phyloP scores from a whole-genome alignment of 2,113 vertebrate species.

The Microcebus griseorufus region DNA sequence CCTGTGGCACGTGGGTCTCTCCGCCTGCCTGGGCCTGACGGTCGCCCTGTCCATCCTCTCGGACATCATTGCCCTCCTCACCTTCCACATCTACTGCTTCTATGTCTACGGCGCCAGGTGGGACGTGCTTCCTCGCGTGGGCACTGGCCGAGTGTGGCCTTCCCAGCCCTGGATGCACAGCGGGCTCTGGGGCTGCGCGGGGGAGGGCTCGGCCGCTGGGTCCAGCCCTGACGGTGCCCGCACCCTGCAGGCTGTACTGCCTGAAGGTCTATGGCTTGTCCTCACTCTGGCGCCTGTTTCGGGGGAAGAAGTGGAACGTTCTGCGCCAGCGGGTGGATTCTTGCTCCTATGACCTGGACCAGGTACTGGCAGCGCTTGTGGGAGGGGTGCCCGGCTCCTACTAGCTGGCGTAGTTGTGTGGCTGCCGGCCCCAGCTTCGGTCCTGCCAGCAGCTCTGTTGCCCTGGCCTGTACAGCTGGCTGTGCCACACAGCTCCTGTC shows the following conservation, averaged over 20 bases:
- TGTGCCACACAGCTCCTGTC: too few relatives aligned
- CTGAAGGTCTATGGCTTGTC: constrained; percentile 96
- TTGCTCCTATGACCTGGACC: constrained; percentile 97
- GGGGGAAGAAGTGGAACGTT: constrained; percentile 99
- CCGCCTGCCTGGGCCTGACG: constrained; percentile 93
- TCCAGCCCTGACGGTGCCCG: background rate
- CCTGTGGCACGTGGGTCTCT: constrained; percentile 96
- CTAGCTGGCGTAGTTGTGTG: rapidly evolving
- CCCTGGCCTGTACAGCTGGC: background rate
- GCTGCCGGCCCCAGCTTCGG: too few relatives aligned
- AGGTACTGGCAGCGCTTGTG: constrained; percentile 84
- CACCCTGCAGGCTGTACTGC: constrained; percentile 91
- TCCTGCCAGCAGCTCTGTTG: too few relatives aligned
- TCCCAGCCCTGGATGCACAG: too few relatives aligned
- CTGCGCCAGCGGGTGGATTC: constrained; percentile 97
- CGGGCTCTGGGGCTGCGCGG: background rate
- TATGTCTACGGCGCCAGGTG: constrained; percentile 99
- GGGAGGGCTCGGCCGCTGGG: rapidly evolving
- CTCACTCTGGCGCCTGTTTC: constrained; percentile 97
- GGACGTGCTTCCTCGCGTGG: background rate
- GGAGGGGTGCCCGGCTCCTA: background rate
- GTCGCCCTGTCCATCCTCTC: constrained; percentile 95
- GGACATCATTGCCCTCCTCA: constrained; percentile 94
- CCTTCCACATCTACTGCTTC: constrained; percentile 99
- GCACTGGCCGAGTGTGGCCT: too few relatives aligned